Evolutionary conservation across 2,797 vertebrate genomes (phyloP).

Genomic region (Poliocrania exsul): DNA sequence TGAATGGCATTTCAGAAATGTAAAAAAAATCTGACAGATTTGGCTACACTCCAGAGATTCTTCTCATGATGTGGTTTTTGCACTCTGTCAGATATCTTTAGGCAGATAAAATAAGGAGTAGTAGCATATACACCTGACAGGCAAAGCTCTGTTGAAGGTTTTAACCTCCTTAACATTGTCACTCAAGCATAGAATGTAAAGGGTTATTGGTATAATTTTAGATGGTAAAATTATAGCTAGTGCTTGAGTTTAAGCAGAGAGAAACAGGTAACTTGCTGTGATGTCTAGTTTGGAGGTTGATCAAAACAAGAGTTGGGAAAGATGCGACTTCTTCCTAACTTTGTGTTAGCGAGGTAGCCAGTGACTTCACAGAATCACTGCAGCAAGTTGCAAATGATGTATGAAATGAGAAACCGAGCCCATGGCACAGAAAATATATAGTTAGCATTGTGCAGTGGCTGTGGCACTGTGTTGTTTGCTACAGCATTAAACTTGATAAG

Average conservation of each 20-base stretch:
- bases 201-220: neutral
- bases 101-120: neutral
- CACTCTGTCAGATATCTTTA: neutral
- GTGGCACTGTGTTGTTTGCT: neutral
- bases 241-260: neutral
- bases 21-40: neutral
- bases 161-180: neutral
- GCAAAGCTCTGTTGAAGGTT: neutral
- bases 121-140: neutral
- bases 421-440: constrained; percentile 30
- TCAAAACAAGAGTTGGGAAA: neutral
- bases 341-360: neutral
- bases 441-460: neutral
- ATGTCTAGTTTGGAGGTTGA: neutral
- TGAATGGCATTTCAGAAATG: constrained; percentile 7
- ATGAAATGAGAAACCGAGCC: constrained; percentile 56
- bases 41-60: neutral
- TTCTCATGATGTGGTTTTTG: neutral
- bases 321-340: neutral
- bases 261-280: neutral
- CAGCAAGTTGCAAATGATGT: constrained; percentile 56
- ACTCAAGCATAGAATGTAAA: neutral
- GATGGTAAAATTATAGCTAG: neutral
- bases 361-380: constrained; percentile 23
- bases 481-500: neutral